Conservation (phyloP, 1,140 invertebrate genomes). For the Drosophila sproati region DNA sequence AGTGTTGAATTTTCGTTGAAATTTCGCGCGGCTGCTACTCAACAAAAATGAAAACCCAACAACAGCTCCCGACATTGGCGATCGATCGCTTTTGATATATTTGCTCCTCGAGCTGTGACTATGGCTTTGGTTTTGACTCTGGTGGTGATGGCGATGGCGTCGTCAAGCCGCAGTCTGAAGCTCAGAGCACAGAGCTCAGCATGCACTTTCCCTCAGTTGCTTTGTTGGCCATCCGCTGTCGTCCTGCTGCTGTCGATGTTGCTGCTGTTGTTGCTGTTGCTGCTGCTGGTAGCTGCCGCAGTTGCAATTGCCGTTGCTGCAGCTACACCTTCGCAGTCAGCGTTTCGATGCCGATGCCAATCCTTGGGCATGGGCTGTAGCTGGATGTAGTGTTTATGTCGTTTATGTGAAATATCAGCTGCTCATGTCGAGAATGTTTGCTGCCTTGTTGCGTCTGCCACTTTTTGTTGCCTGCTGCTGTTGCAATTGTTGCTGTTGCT, state of each 20-base stretch:
- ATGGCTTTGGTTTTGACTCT: slow-evolving; percentile 21
- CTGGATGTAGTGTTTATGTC: slow-evolving; percentile 76
- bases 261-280: slow-evolving; percentile 35
- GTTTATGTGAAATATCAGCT: slow-evolving; percentile 83
- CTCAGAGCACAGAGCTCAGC: slow-evolving; percentile 20
- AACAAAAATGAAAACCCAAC: slow-evolving; percentile 50
- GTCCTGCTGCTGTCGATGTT: slow-evolving; percentile 49
- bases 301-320: slow-evolving; percentile 42
- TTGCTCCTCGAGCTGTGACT: slow-evolving; percentile 70
- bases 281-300: slow-evolving; percentile 41
- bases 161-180: slow-evolving; percentile 37
- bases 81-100: slow-evolving; percentile 84
- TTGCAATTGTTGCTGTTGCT: slow-evolving; percentile 49
- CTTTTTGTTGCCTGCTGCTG: slow-evolving; percentile 52
- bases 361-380: slow-evolving; percentile 39
- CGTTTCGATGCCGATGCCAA: slow-evolving; percentile 30
- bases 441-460: slow-evolving; percentile 75
- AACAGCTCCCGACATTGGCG: slow-evolving; percentile 78
- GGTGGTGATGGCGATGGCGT: slow-evolving; percentile 66
- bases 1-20: background rate
- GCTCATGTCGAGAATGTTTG: slow-evolving; percentile 81
- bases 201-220: slow-evolving; percentile 53
- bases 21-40: slow-evolving; percentile 8
- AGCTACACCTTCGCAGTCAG: slow-evolving; percentile 67
- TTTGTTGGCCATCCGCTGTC: slow-evolving; percentile 71